phyloP scores from a whole-genome alignment of 2,888 invertebrate species.

The Laothoe populi region DNA sequence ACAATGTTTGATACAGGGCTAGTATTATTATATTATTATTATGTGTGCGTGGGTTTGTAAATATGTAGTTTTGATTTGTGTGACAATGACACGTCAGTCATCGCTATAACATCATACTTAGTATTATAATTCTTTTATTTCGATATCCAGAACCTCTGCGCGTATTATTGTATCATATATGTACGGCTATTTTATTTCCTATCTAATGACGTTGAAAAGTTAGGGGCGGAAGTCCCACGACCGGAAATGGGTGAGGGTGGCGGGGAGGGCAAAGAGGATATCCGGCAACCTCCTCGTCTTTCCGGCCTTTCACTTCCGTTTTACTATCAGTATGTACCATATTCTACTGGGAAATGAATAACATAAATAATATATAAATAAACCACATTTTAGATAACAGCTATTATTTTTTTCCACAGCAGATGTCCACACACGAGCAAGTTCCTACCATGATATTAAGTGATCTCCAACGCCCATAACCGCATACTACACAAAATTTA shows the following conservation, averaged over 20 bases:
- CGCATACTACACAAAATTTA: no score
- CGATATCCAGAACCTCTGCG: background rate
- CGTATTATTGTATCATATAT: background rate
- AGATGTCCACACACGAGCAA: no score
- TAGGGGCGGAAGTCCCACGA: constrained; percentile 60
- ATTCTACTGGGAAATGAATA: constrained; percentile 5
- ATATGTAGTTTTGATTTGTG: no score
- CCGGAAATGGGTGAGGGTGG: constrained; percentile 52
- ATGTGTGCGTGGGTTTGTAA: no score
- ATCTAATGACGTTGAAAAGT: constrained; percentile 48
- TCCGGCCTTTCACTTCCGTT: constrained; percentile 64
- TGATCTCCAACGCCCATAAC: no score
- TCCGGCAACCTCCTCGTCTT: constrained; percentile 62
- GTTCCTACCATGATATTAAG: no score
- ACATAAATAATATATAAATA: background rate
- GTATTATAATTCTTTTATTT: no score
- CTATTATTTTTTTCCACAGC: no score
- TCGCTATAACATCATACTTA: no score
- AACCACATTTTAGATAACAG: background rate
- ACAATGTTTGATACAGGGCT: no score
- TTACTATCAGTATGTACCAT: constrained; percentile 46
- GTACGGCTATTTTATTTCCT: constrained; percentile 25
- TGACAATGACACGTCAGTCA: no score
- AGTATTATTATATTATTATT: no score
- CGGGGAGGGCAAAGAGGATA: constrained; percentile 43